These are phyloP conservation scores for Aradophagus sp. DNA, from an alignment of 1,140 invertebrate species.

Conservation along the genomic window DNA sequence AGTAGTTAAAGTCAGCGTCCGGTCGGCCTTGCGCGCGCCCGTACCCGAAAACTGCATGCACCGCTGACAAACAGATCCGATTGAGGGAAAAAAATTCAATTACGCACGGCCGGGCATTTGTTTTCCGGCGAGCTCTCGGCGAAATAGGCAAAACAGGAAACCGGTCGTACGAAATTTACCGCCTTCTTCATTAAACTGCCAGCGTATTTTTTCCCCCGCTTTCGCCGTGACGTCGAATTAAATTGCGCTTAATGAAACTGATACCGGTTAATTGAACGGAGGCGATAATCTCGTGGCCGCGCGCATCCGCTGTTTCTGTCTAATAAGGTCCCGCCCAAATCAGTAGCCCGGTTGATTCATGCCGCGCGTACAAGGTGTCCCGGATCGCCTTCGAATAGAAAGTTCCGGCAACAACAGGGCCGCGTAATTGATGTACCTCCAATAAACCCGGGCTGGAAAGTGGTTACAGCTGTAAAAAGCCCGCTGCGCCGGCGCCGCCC, in stretches of 20 bases:
- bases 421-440: constrained; percentile 38
- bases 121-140: too few relatives aligned
- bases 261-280: constrained; percentile 13
- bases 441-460: constrained; percentile 22
- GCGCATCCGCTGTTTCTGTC: constrained; percentile 37
- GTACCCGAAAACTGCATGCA: too few relatives aligned
- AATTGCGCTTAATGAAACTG: constrained; percentile 31
- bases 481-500: background rate
- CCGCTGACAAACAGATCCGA: too few relatives aligned
- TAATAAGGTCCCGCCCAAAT: constrained; percentile 46
- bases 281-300: constrained; percentile 5
- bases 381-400: constrained; percentile 20
- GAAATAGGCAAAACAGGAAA: too few relatives aligned
- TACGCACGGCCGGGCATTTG: too few relatives aligned
- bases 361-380: constrained; percentile 32
- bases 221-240: constrained; percentile 1
- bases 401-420: constrained; percentile 4
- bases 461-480: constrained; percentile 20
- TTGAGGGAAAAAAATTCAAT: too few relatives aligned
- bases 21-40: too few relatives aligned
- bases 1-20: too few relatives aligned
- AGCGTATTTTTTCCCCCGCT: too few relatives aligned
- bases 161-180: too few relatives aligned
- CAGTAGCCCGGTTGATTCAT: constrained; percentile 34
- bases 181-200: too few relatives aligned